Base-by-base conservation (phyloP, 1,140 invertebrate species). In the Spodoptera frugiperda region DNA sequence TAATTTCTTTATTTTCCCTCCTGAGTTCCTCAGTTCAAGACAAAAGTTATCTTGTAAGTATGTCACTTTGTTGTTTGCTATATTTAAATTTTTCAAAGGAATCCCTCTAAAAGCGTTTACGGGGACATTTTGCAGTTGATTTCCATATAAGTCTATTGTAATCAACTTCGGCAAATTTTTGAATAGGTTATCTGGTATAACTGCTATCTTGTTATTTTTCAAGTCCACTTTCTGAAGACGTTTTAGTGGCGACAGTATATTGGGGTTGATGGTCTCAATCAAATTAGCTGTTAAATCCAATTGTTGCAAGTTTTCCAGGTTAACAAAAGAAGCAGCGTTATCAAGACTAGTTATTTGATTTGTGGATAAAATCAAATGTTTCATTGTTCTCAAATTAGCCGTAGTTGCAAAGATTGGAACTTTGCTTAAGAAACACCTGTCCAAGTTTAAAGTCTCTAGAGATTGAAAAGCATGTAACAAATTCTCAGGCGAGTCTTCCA, bases 41-140 rank as follows among this genome's bases (percentile, higher is more conserved):
- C 87, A 88, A 77, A 93, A 93, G 77, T 93, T 93, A 51, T 87
- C 84, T 8, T 68, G 57, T 33, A 93, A 84, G 82, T 89, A 93
- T 8, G 91, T 87, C n/a, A 92, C 83, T 49, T 76, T 84, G 68
- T 93, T 93, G 6, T 76, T 73, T 0, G 87, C 80, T 46, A 93
- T 75, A 76, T 93, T 92, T 14, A 93, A 78, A 77, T 85, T 84
- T 53, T 86, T 91, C 14, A 88, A 57, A 0, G 74, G 79, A 0
- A 88, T 85, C 6, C 84, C 83, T 17, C 84, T 79, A 48, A 93
- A 92, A 4, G 87, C 83, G 70, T 89, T 89, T 0, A 91, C 83
- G 11, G 87, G 82, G 2, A 93, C 75, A 17, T 68, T 72, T 44
- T 82, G 71, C 67, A 93, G 86, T 15, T 53, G 53, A 82, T 93